These are phyloP conservation scores for Ciconia boyciana DNA, from an alignment of 2,113 vertebrate genomes.

Conservation along the genomic window DNA sequence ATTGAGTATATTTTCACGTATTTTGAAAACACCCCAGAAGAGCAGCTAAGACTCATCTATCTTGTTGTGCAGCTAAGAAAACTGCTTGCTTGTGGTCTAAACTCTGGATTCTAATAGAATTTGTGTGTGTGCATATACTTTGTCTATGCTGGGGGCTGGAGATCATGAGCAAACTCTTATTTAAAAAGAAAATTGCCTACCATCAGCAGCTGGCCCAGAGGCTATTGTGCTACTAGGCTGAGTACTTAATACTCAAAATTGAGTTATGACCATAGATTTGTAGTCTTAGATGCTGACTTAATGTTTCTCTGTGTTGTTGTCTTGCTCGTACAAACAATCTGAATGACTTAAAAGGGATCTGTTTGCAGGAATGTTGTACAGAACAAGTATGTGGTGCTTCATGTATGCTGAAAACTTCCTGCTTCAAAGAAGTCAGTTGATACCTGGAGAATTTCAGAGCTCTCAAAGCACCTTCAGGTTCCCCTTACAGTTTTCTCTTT, in stretches of 20 bases:
- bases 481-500: not conserved
- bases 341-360: not conserved
- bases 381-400: not conserved
- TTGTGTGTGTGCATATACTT: not conserved
- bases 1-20: not conserved
- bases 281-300: not conserved
- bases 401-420: not conserved
- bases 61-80: not conserved
- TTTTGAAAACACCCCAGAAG: not conserved
- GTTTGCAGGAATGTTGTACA: not conserved
- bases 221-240: not conserved
- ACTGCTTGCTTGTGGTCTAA: not conserved
- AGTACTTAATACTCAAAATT: not conserved
- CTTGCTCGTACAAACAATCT: not conserved
- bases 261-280: not conserved
- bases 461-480: not conserved
- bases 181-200: not conserved
- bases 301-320: not conserved
- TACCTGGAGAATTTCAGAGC: not conserved
- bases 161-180: not conserved
- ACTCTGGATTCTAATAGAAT: not conserved
- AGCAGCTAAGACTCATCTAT: not conserved
- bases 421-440: not conserved
- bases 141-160: not conserved
- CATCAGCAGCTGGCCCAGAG: not conserved